Percentiles rank a stretch among this genome's conserved stretches.
These are phyloP conservation scores for Peribatodes rhomboidaria DNA, from an alignment of 2,888 invertebrate species.

Conservation along the genomic window DNA sequence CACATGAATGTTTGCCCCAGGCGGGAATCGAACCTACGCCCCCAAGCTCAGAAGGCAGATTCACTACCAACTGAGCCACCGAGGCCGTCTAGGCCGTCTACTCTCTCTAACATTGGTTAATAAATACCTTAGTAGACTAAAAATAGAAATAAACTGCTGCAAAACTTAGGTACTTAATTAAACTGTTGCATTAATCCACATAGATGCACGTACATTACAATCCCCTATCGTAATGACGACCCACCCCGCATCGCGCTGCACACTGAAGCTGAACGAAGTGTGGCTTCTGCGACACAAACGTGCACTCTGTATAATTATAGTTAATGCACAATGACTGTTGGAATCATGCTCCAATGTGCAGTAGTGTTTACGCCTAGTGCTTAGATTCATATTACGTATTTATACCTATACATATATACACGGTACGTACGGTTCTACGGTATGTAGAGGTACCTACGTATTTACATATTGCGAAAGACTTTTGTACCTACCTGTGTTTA, in stretches of 20 bases:
- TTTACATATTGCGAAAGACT: not conserved
- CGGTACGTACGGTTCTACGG: not conserved
- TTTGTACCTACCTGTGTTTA: not conserved
- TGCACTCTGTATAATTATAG: conserved; percentile 70
- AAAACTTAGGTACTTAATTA: not conserved
- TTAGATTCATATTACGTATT: conserved; percentile 30
- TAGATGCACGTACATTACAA: conserved; percentile 38
- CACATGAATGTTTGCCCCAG: too few relatives aligned
- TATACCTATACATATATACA: conserved; percentile 9
- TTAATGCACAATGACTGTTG: conserved; percentile 59
- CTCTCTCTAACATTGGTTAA: too few relatives aligned
- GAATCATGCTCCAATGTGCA: conserved; percentile 49
- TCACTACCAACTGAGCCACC: too few relatives aligned
- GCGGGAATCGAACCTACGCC: too few relatives aligned
- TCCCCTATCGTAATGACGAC: conserved; percentile 59
- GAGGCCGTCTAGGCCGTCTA: too few relatives aligned
- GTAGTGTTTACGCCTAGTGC: conserved; percentile 46
- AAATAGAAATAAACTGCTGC: too few relatives aligned
- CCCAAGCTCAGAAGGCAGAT: too few relatives aligned
- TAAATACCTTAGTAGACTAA: too few relatives aligned
- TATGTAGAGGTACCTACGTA: not conserved
- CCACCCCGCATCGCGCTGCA: conserved; percentile 42
- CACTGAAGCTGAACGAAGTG: conserved; percentile 48
- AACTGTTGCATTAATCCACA: not conserved
- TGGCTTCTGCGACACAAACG: conserved; percentile 58